Conservation (phyloP, 2,888 invertebrate genomes). For the Pandemis heparana region DNA sequence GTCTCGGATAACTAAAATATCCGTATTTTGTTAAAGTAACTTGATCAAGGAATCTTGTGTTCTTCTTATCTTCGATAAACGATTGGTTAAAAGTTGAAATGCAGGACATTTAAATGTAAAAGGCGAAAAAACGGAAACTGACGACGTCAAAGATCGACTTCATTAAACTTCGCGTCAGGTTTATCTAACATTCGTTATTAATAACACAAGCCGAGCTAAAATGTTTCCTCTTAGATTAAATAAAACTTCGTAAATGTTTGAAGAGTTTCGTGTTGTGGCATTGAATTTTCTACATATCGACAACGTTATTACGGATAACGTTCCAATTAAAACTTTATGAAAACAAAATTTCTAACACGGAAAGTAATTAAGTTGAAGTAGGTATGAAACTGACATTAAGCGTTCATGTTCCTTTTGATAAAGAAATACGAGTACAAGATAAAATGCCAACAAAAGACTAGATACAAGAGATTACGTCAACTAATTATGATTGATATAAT, state of each 20-base stretch:
- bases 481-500: background rate
- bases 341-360: constrained; percentile 6
- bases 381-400: background rate
- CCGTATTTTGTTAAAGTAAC: background rate
- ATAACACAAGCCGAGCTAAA: constrained; percentile 15
- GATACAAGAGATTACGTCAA: background rate
- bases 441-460: background rate
- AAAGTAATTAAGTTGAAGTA: background rate
- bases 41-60: background rate
- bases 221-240: constrained; percentile 4
- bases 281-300: constrained; percentile 13
- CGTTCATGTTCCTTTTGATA: background rate
- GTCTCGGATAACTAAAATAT: too few relatives aligned
- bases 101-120: background rate
- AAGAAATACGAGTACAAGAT: background rate
- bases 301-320: constrained; percentile 9
- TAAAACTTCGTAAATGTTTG: constrained; percentile 23
- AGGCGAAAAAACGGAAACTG: background rate
- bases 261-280: constrained; percentile 15
- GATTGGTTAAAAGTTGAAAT: background rate
- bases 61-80: background rate
- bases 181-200: constrained; percentile 20
- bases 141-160: constrained; percentile 10
- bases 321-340: constrained; percentile 25
- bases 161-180: constrained; percentile 18